phyloP scores from a whole-genome alignment of 2,797 vertebrate genomes.

The Schizopygopsis pylzovi region DNA sequence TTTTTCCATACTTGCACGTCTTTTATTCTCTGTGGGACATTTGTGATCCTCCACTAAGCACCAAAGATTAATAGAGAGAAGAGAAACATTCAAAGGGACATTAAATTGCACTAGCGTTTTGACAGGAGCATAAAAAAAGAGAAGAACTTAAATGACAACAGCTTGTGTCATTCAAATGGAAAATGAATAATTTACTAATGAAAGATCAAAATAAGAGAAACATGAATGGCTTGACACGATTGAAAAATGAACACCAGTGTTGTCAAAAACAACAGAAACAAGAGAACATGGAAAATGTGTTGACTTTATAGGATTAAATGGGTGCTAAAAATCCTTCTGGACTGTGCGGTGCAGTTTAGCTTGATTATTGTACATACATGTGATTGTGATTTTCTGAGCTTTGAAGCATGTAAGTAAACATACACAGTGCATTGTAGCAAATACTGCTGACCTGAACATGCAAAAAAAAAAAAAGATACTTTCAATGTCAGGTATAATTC shows the following conservation, averaged over 20 bases:
- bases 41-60: neutral
- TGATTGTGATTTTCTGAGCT: slow-evolving; percentile 1
- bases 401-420: slow-evolving; percentile 27
- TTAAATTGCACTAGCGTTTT: neutral
- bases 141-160: neutral
- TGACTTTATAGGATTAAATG: neutral
- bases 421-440: slow-evolving; percentile 16
- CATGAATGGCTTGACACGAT: neutral
- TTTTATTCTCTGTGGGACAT: slow-evolving; percentile 18
- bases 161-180: neutral
- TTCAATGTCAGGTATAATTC: neutral
- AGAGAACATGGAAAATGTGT: neutral
- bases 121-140: neutral
- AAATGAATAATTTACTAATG: neutral
- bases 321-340: neutral
- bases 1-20: slow-evolving; percentile 8
- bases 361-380: neutral
- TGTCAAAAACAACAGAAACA: slow-evolving; percentile 2
- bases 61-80: slow-evolving; percentile 1
- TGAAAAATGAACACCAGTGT: neutral
- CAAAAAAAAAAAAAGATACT: slow-evolving; percentile 17
- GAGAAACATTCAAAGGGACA: neutral
- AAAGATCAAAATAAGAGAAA: neutral
- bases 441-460: slow-evolving; percentile 46
- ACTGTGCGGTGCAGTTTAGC: slow-evolving; percentile 1